Evolutionary conservation across 1,140 invertebrate genomes (phyloP).

Genomic region (Eurosta solidaginis): DNA sequence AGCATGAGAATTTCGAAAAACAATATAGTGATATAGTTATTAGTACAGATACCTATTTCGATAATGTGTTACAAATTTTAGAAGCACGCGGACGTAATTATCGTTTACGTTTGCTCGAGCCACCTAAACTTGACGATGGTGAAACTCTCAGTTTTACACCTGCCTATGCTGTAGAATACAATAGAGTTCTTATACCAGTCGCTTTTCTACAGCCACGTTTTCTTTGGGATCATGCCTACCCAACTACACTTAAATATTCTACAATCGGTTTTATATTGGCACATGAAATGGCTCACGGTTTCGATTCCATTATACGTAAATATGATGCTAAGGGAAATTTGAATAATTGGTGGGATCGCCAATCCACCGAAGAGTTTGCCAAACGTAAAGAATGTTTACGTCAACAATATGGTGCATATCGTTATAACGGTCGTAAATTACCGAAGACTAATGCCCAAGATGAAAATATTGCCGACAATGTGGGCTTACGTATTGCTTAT

Average conservation of each 20-base stretch:
- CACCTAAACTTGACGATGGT: constrained; percentile 79
- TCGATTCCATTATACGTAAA: constrained; percentile 67
- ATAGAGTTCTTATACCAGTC: constrained; percentile 94
- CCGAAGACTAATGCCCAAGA: constrained; percentile 76
- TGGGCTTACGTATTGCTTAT: constrained; percentile 86
- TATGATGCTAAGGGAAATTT: constrained; percentile 72
- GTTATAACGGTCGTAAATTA: constrained; percentile 66
- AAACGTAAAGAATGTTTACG: constrained; percentile 85
- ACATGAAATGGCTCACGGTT: constrained; percentile 72
- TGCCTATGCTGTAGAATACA: constrained; percentile 96
- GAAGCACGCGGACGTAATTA: constrained; percentile 74
- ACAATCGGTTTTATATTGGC: constrained; percentile 88
- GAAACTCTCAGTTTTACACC: constrained; percentile 84
- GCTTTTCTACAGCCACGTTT: constrained; percentile 94
- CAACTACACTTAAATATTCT: constrained; percentile 89
- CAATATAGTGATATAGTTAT: constrained; percentile 63
- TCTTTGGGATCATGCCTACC: constrained; percentile 82
- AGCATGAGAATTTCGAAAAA: constrained; percentile 55
- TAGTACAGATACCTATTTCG: constrained; percentile 78
- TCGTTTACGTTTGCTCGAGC: constrained; percentile 73
- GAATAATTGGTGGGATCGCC: constrained; percentile 81
- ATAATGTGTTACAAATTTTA: constrained; percentile 76
- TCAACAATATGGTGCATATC: constrained; percentile 82
- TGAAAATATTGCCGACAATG: constrained; percentile 94
- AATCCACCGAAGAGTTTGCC: constrained; percentile 86